These are phyloP conservation scores for Pollenia labialis DNA, from an alignment of 2,888 invertebrate species.

Conservation along the genomic window DNA sequence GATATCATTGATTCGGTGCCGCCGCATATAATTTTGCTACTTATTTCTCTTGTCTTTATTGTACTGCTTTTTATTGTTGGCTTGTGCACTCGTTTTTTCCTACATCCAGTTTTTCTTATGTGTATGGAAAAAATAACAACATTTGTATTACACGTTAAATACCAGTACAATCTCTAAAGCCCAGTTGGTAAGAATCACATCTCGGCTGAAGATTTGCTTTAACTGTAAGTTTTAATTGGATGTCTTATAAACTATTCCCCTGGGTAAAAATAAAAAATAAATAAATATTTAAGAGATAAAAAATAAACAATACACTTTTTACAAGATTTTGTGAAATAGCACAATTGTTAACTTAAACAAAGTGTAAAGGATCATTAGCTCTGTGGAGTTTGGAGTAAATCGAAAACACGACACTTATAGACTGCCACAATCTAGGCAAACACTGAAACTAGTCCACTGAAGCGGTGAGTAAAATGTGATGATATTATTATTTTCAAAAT, in stretches of 20 bases:
- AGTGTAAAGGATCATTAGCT: background rate
- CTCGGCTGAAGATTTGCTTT: background rate
- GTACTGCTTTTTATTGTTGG: constrained; percentile 57
- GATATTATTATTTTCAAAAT: too few relatives aligned
- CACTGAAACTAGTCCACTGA: too few relatives aligned
- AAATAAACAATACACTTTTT: background rate
- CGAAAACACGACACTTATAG: too few relatives aligned
- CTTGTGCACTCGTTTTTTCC: constrained; percentile 50
- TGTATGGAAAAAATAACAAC: background rate
- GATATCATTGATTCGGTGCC: too few relatives aligned
- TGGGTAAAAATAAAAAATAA: background rate
- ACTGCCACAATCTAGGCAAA: too few relatives aligned
- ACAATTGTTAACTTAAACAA: constrained; percentile 5
- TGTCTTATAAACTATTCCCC: constrained; percentile 6
- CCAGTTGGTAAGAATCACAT: constrained; percentile 38
- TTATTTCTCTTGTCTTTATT: constrained; percentile 34
- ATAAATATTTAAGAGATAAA: too few relatives aligned
- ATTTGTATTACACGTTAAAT: constrained; percentile 1
- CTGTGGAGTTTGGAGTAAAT: too few relatives aligned
- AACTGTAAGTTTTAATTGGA: constrained; percentile 17
- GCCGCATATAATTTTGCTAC: background rate
- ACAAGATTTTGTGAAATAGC: background rate
- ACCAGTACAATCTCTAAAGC: background rate
- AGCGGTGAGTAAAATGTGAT: too few relatives aligned
- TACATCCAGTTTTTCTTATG: constrained; percentile 24